phyloP scores from a whole-genome alignment of 1,140 invertebrate species.

The Ceratitis capitata region DNA sequence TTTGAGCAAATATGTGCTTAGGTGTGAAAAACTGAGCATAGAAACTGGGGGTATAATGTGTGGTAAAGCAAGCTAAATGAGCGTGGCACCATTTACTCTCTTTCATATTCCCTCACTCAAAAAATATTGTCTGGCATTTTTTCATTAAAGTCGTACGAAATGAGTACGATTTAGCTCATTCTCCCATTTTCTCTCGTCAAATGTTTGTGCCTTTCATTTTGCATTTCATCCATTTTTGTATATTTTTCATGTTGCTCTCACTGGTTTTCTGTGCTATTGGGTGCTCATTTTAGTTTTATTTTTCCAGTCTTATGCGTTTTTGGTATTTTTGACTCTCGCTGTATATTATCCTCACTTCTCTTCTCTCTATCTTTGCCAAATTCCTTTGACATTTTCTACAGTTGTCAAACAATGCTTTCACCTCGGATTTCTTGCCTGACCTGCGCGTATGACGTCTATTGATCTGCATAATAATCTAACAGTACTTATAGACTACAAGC shows the following conservation, averaged over 20 bases:
- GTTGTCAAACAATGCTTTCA: neutral
- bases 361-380: neutral
- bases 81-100: neutral
- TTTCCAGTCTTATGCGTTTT: too few species aligned
- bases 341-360: neutral
- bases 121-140: neutral
- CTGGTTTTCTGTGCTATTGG: neutral
- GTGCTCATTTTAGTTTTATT: too few species aligned
- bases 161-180: neutral
- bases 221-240: neutral
- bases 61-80: neutral
- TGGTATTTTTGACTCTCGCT: too few species aligned
- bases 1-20: too few species aligned
- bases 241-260: neutral
- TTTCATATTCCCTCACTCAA: neutral
- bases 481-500: neutral
- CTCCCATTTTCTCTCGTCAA: neutral
- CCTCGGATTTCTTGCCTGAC: constrained; percentile 6
- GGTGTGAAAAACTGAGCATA: neutral
- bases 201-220: neutral
- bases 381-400: neutral
- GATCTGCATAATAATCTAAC: constrained; percentile 34
- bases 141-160: too few species aligned
- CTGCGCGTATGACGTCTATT: constrained; percentile 36
- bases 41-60: neutral